Base-by-base conservation (phyloP, 2,888 invertebrate genomes). In the Vesta saturnalis region DNA sequence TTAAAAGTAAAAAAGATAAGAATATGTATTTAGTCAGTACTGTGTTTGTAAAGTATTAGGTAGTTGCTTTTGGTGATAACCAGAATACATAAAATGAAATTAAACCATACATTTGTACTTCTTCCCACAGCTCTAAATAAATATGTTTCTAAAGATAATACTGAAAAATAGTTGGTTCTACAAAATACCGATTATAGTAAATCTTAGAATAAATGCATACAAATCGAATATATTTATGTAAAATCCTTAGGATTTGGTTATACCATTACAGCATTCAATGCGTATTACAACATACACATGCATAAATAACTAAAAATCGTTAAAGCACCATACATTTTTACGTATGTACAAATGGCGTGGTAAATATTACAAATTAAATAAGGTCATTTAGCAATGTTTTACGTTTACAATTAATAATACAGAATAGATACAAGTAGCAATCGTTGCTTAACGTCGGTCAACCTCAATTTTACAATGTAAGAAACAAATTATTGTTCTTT, bases 381-480 rank as follows among this genome's bases (percentile, higher is more conserved):
- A 56, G 15, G 22, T 57, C 21, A 57, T n/a, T 59, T 52, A 64
- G 64, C 64, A 49, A 64, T 64, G 12, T 35, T 43, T 58, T 21
- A 64, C 52, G 21, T 19, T 30, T 23, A 64, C 43, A 64, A 52
- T 52, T 15, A 64, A 21, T 52, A 59, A 64, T 62, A 62, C 43
- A 21, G 18, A 62, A 62, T 54, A 57, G 57, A 67, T 63, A 39
- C 21, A 67, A 57, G 22, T 57, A 64, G 64, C 68, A 22, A 71
- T 75, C 74, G 75, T 74, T 74, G 76, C 73, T 72, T 73, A 67
- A 68, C 67, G 66, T 73, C 74, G 76, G 74, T 74, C 39, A 39
- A 76, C 74, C 72, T 72, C 72, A 70, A 70, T 72, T 49, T 66
- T 62, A 47, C 22, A 43, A 55, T 59, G 52, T 35, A 64, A 35